Conservation (phyloP, 2,113 vertebrate genomes). For the Lucifuga dentata region DNA sequence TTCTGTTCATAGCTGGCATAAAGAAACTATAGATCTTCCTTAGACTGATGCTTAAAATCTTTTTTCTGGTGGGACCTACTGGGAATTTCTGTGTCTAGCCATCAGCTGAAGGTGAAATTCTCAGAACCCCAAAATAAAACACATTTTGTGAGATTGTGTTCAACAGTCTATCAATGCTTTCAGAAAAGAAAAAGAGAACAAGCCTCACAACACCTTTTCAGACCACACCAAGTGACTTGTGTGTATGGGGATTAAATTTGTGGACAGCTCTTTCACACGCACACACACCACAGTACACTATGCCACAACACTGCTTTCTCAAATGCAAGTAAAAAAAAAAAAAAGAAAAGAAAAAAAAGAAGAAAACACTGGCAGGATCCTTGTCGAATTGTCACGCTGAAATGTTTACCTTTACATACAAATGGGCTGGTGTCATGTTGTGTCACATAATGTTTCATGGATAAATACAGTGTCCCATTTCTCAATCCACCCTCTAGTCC, state of each 20-base stretch:
- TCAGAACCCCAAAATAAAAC: background rate
- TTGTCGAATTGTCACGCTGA: slow-evolving; percentile 76
- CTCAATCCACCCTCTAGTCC: slow-evolving; percentile 67
- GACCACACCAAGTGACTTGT: slow-evolving; percentile 61
- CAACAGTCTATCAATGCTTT: slow-evolving; percentile 43
- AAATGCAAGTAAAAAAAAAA: slow-evolving; percentile 65
- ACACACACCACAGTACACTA: slow-evolving; percentile 33
- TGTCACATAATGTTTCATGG: slow-evolving; percentile 81
- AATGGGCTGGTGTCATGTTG: slow-evolving; percentile 72
- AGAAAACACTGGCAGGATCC: slow-evolving; percentile 74
- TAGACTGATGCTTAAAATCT: slow-evolving; percentile 4
- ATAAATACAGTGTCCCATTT: slow-evolving; percentile 75
- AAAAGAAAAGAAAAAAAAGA: no score
- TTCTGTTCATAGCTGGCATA: no score
- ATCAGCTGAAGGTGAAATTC: slow-evolving; percentile 17
- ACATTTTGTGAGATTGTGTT: slow-evolving; percentile 40
- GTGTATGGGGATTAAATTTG: slow-evolving; percentile 76
- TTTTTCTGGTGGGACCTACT: background rate
- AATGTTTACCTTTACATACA: slow-evolving; percentile 81
- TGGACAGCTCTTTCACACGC: slow-evolving; percentile 57
- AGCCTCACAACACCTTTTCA: slow-evolving; percentile 64
- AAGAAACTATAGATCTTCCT: background rate
- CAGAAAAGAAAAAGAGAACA: slow-evolving; percentile 56
- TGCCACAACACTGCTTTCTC: slow-evolving; percentile 67
- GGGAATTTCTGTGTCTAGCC: background rate